Evolutionary conservation across 2,797 vertebrate species (phyloP).

Genomic region (Enteromius trimaculatus): DNA sequence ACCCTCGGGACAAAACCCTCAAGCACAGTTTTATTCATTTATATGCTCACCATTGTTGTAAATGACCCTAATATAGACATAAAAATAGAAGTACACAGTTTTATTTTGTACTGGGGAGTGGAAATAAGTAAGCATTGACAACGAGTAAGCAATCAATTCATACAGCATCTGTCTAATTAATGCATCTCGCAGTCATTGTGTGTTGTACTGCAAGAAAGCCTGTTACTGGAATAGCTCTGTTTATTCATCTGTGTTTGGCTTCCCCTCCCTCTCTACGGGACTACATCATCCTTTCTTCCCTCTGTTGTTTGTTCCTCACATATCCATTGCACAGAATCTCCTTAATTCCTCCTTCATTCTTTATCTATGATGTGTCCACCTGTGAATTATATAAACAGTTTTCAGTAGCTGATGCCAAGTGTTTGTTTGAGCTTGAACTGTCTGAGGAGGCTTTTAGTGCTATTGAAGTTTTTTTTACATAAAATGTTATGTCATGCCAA

Average conservation of each 20-base stretch:
- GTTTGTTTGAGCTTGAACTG: not conserved
- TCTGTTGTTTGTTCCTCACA: not conserved
- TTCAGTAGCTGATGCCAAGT: constrained; percentile 27
- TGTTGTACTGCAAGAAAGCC: constrained; percentile 11
- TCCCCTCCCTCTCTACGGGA: not conserved
- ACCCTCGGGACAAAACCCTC: not conserved
- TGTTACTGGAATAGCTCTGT: constrained; percentile 32
- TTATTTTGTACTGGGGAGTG: not conserved
- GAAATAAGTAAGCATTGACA: not conserved
- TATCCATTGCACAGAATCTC: not conserved
- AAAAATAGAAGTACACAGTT: no score
- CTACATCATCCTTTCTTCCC: constrained; percentile 12
- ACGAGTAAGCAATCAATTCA: not conserved
- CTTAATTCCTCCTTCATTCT: constrained; percentile 9
- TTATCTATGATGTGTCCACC: not conserved
- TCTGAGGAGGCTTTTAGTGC: not conserved
- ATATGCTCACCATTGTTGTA: not conserved
- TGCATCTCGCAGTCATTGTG: not conserved
- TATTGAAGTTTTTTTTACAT: not conserved
- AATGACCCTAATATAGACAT: not conserved
- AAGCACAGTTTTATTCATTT: not conserved
- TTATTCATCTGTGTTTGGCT: constrained; percentile 19
- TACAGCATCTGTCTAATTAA: not conserved
- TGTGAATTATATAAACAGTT: constrained; percentile 8
- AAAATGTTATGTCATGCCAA: not conserved